Percentiles rank a stretch among this genome's conserved stretches.
Conservation (phyloP, 1,140 invertebrate genomes). For the Portunus trituberculatus region DNA sequence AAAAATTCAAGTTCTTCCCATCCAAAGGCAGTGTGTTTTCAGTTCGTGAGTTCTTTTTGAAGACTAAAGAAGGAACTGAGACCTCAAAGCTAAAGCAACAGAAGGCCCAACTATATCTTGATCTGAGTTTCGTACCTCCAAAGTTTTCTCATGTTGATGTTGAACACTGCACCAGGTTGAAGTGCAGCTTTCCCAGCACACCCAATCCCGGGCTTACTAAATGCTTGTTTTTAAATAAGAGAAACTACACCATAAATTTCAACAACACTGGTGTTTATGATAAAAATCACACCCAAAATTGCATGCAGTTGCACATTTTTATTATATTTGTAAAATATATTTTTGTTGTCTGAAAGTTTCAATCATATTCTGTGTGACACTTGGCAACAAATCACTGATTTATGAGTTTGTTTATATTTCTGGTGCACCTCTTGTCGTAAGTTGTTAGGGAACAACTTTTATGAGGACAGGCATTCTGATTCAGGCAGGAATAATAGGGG, state of each 20-base stretch:
- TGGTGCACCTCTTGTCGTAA: neutral
- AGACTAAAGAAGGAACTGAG: constrained; percentile 53
- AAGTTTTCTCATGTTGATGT: neutral
- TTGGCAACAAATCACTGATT: neutral
- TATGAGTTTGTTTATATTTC: neutral
- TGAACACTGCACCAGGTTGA: constrained; percentile 30
- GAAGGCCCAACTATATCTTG: constrained; percentile 55
- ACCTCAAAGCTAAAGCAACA: constrained; percentile 49
- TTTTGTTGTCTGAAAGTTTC: neutral
- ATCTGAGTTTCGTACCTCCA: constrained; percentile 60
- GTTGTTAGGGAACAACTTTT: neutral
- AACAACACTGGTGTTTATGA: neutral
- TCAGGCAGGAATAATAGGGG: neutral
- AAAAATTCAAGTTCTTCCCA: constrained; percentile 69
- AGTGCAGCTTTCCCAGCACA: constrained; percentile 17
- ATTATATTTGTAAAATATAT: neutral
- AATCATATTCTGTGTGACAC: neutral
- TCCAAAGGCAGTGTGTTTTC: constrained; percentile 68
- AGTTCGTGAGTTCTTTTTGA: constrained; percentile 68
- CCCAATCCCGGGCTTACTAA: neutral
- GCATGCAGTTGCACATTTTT: constrained; percentile 6
- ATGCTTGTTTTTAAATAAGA: neutral
- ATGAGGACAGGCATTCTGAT: neutral
- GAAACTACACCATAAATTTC: neutral
- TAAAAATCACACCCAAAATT: neutral